These are phyloP conservation scores for Lineus longissimus DNA, from an alignment of 1,140 invertebrate species.

Conservation along the genomic window DNA sequence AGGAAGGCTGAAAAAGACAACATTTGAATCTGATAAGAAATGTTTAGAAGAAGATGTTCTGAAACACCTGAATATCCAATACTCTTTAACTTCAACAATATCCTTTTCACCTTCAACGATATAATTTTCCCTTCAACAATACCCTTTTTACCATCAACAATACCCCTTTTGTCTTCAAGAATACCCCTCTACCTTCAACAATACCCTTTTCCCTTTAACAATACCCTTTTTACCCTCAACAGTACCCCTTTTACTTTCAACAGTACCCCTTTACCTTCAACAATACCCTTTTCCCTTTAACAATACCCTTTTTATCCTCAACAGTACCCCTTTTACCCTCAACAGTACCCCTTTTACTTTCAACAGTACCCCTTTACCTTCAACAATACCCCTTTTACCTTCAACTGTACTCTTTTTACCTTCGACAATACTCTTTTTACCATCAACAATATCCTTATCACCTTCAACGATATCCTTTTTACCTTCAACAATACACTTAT, in stretches of 20 bases:
- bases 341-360: background rate
- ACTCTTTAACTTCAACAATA: background rate
- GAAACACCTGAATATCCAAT: background rate
- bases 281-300: conserved; percentile 36
- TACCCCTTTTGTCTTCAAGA: background rate
- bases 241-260: background rate
- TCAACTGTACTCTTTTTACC: background rate
- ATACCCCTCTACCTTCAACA: background rate
- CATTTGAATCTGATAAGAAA: background rate
- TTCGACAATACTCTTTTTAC: background rate
- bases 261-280: no score
- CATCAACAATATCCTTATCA: background rate
- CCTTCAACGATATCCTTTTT: background rate
- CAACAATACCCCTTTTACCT: background rate
- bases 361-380: background rate
- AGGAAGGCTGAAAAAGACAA: conserved; percentile 67
- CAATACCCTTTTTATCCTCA: conserved; percentile 30
- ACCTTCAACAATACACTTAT: background rate
- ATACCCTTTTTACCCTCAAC: background rate
- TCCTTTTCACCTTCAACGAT: background rate
- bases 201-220: background rate
- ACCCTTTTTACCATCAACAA: background rate
- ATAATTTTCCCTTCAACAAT: background rate
- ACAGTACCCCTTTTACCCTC: background rate
- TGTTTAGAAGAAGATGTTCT: background rate